Evolutionary conservation across 2,797 vertebrate genomes (phyloP).

Genomic region (Acanthurus leucopareius): DNA sequence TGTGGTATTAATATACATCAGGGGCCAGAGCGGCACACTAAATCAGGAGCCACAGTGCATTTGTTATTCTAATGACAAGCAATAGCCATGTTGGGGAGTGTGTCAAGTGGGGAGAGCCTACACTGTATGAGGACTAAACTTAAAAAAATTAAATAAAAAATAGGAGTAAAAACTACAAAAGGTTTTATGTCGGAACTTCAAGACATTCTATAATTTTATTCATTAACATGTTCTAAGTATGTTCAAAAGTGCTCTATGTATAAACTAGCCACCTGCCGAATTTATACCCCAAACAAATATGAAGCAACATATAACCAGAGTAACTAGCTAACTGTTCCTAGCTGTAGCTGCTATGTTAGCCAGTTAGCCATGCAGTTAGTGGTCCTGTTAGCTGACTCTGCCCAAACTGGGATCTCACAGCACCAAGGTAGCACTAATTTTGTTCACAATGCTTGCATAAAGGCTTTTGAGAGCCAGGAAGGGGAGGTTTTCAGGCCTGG

Average conservation of each 20-base stretch:
- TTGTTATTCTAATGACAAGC: slow-evolving; percentile 88
- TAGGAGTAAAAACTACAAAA: slow-evolving; percentile 28
- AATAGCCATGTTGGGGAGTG: slow-evolving; percentile 44
- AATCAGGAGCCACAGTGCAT: slow-evolving; percentile 90
- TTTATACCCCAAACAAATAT: too few species aligned
- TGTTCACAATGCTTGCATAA: too few species aligned
- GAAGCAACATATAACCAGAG: too few species aligned
- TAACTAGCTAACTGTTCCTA: too few species aligned
- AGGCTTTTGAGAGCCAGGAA: too few species aligned
- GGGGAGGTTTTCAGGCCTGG: too few species aligned
- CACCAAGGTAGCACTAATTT: too few species aligned
- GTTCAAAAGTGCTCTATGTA: neutral
- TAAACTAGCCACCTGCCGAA: too few species aligned
- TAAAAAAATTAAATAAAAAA: neutral
- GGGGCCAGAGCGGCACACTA: slow-evolving; percentile 90
- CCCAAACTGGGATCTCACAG: too few species aligned
- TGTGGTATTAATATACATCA: slow-evolving; percentile 95
- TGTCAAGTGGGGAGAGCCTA: slow-evolving; percentile 30
- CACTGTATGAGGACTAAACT: slow-evolving; percentile 29
- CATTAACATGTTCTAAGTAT: neutral
- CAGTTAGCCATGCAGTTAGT: too few species aligned
- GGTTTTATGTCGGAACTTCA: neutral
- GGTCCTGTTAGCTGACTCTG: too few species aligned
- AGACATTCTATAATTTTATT: neutral
- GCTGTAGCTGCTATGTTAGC: too few species aligned